Base-by-base conservation (phyloP, 2,888 invertebrate genomes). In the Clitarchus hookeri region DNA sequence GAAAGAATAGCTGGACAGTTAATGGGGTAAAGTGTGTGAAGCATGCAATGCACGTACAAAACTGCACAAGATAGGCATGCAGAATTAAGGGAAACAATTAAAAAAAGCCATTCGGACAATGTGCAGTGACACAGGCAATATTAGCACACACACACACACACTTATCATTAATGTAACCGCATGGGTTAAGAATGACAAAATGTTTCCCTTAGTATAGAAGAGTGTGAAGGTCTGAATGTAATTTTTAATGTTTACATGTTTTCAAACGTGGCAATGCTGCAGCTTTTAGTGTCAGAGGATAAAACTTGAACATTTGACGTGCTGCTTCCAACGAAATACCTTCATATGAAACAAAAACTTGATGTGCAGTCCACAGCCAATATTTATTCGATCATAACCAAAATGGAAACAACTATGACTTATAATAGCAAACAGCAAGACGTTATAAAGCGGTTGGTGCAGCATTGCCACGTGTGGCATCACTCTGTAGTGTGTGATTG, bases 401-500 rank as follows among this genome's bases (percentile, higher is more conserved):
- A 48, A 48, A 48, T 6, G 16, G 11, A 65, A 65, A n/a, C n/a
- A 23, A 65, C 65, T 16, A 65, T 9, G n/a, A 2, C 6, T 65
- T 65, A 19, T 16, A 19, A 65, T 23, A 65, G 65, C 65, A 4
- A 16, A 65, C 65, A 65, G 65, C 0, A 65, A 19, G 65, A 8
- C 8, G 23, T 65, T 0, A 48, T 48, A 48, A 48, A 48, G 16
- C 6, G 48, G 16, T 48, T 8, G 19, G 23, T 65, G 65, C 65
- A n/a, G n/a, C 65, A 65, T 65, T 65, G 65, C 65, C 65, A n/a
- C 65, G 65, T 19, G n/a, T 65, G 23, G 19, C 65, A n/a, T 65
- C 65, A 65, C 65, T 65, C n/a, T 11, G 65, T 65, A 65, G 12
- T n/a, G 65, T 65, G 65, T 86, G 88, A 87, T 86, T 87, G 91